Evolutionary conservation across 2,113 vertebrate species (phyloP).

Genomic region (Epinephelus lanceolatus): DNA sequence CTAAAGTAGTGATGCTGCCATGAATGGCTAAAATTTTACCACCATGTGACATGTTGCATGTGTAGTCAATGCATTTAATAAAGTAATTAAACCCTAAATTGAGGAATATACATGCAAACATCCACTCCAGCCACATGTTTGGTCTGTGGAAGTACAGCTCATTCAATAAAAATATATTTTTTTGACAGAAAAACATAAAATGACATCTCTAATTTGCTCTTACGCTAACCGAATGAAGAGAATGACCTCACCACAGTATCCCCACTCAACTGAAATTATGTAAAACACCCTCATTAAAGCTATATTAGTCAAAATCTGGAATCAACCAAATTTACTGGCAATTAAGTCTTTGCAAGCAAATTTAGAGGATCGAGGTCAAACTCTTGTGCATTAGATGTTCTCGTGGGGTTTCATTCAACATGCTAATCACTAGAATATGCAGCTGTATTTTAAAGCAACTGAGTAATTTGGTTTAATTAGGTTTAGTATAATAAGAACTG

Average conservation of each 20-base stretch:
- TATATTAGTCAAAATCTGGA: constrained; percentile 17
- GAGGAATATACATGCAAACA: background rate
- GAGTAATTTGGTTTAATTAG: constrained; percentile 31
- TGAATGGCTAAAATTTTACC: background rate
- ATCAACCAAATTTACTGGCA: constrained; percentile 16
- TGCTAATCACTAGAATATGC: constrained; percentile 14
- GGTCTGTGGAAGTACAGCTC: background rate
- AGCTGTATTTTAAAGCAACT: constrained; percentile 18
- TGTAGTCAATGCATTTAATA: background rate
- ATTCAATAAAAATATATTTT: background rate
- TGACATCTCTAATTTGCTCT: background rate
- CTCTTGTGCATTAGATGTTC: constrained; percentile 5
- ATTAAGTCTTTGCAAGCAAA: constrained; percentile 13
- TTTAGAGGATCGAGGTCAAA: constrained; percentile 30
- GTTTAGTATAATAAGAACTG: constrained; percentile 2
- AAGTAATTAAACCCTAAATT: background rate
- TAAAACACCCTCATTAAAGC: constrained; percentile 20
- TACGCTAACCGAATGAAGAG: background rate
- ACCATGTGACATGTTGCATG: background rate
- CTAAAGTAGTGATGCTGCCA: background rate
- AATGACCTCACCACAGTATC: background rate
- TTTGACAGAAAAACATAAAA: too few species aligned
- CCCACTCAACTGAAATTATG: background rate
- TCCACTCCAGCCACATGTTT: background rate
- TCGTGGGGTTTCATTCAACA: constrained; percentile 13